Percentiles rank a stretch among this genome's conserved stretches.
Evolutionary conservation across 2,888 invertebrate genomes (phyloP).

Genomic region (Amblyteles armatorius): DNA sequence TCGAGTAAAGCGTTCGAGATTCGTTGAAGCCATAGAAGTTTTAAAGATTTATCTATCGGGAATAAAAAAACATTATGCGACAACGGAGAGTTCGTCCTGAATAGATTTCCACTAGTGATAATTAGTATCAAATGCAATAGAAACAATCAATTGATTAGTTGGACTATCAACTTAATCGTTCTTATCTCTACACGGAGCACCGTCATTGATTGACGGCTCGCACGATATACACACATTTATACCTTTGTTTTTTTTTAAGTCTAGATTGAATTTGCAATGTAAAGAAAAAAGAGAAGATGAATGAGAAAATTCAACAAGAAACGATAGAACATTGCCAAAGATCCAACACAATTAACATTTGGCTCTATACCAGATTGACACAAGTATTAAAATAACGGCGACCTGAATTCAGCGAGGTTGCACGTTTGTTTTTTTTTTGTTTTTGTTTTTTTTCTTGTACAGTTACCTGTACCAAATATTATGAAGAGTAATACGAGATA

Average conservation of each 20-base stretch:
- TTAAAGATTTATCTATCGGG: constrained; percentile 40
- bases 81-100: not conserved
- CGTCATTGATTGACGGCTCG: constrained; percentile 44
- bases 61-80: not conserved
- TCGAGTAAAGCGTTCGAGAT: constrained; percentile 9
- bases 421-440: constrained; percentile 24
- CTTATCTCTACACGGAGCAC: constrained; percentile 17
- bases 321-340: constrained; percentile 72
- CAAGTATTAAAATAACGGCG: constrained; percentile 66
- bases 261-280: constrained; percentile 57
- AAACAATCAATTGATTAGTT: constrained; percentile 35
- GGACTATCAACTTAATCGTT: constrained; percentile 32
- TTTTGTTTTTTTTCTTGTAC: constrained; percentile 41
- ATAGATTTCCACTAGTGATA: constrained; percentile 21
- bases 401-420: constrained; percentile 36
- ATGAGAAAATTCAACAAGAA: constrained; percentile 52
- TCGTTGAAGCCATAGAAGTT: constrained; percentile 53
- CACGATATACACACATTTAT: constrained; percentile 3
- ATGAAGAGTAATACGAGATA: constrained; percentile 47
- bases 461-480: constrained; percentile 65
- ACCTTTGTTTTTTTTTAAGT: constrained; percentile 30
- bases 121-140: constrained; percentile 37
- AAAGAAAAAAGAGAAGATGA: constrained; percentile 26
- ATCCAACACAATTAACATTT: constrained; percentile 73
- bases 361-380: constrained; percentile 70